These are phyloP conservation scores for Osmerus mordax DNA, from an alignment of 2,113 vertebrate genomes.

Conservation along the genomic window DNA sequence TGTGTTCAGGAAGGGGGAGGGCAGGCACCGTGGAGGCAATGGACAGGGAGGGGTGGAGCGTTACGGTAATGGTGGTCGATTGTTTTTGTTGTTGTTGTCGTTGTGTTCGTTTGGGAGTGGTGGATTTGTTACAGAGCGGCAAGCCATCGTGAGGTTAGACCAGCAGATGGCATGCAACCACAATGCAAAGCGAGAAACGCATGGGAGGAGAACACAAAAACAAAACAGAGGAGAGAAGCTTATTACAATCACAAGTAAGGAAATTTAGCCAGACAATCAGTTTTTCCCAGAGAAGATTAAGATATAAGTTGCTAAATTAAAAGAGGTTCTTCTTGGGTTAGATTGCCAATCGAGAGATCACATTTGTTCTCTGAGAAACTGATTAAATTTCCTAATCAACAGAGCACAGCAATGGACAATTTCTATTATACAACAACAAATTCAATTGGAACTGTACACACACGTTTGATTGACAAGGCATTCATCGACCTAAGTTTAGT, in stretches of 20 bases:
- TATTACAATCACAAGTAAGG: slow-evolving; percentile 90
- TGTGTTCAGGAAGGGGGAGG: slow-evolving; percentile 66
- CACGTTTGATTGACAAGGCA: background rate
- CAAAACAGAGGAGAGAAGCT: slow-evolving; percentile 90
- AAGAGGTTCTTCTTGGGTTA: slow-evolving; percentile 20
- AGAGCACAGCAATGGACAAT: slow-evolving; percentile 61
- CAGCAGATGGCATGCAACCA: slow-evolving; percentile 98
- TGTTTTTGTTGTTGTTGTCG: slow-evolving; percentile 36
- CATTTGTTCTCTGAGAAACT: slow-evolving; percentile 66
- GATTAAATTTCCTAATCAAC: slow-evolving; percentile 68
- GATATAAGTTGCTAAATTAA: background rate
- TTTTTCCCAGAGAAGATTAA: slow-evolving; percentile 50
- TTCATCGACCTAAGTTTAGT: too few relatives aligned
- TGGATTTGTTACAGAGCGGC: slow-evolving; percentile 86
- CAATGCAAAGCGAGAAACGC: slow-evolving; percentile 93
- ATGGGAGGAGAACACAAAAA: slow-evolving; percentile 80
- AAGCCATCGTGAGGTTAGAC: slow-evolving; percentile 96
- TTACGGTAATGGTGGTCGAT: slow-evolving; percentile 85
- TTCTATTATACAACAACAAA: slow-evolving; percentile 40
- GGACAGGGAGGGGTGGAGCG: slow-evolving; percentile 90
- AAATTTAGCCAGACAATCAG: slow-evolving; percentile 89
- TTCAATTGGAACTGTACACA: slow-evolving; percentile 7
- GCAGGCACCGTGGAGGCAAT: slow-evolving; percentile 71
- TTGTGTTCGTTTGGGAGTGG: slow-evolving; percentile 78
- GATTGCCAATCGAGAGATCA: slow-evolving; percentile 11